Conservation (phyloP, 2,888 invertebrate species). For the Globia sparganii region DNA sequence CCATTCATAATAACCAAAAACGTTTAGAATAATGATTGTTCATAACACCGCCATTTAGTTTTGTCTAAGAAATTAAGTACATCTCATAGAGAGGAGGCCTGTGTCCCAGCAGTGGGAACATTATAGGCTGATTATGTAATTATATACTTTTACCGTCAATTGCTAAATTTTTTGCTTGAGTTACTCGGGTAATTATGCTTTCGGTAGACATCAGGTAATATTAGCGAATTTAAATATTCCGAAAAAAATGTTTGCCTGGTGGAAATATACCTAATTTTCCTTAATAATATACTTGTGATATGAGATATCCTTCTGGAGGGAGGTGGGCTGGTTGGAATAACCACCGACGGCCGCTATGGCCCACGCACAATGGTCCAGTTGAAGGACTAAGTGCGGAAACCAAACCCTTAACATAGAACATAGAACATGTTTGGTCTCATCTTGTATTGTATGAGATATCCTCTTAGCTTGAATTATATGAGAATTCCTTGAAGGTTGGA, state of each 20-base stretch:
- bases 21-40: slow-evolving; percentile 35
- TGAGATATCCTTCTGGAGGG: too few relatives aligned
- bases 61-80: slow-evolving; percentile 54
- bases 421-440: too few relatives aligned
- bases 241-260: slow-evolving; percentile 18
- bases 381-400: too few relatives aligned
- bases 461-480: slow-evolving; percentile 8
- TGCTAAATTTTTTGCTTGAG: slow-evolving; percentile 51
- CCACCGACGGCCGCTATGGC: too few relatives aligned
- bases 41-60: slow-evolving; percentile 39
- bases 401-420: too few relatives aligned
- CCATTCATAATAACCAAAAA: not conserved
- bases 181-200: slow-evolving; percentile 49
- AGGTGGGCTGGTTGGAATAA: too few relatives aligned
- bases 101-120: too few relatives aligned
- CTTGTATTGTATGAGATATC: slow-evolving; percentile 1
- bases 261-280: slow-evolving; percentile 18
- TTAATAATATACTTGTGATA: slow-evolving; percentile 7
- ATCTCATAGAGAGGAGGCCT: too few relatives aligned
- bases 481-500: not conserved
- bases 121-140: too few relatives aligned
- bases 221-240: slow-evolving; percentile 42
- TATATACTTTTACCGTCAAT: slow-evolving; percentile 54
- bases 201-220: slow-evolving; percentile 31
- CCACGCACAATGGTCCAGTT: too few relatives aligned